These are phyloP conservation scores for Clarias gariepinus DNA, from an alignment of 2,113 vertebrate genomes.

Conservation along the genomic window DNA sequence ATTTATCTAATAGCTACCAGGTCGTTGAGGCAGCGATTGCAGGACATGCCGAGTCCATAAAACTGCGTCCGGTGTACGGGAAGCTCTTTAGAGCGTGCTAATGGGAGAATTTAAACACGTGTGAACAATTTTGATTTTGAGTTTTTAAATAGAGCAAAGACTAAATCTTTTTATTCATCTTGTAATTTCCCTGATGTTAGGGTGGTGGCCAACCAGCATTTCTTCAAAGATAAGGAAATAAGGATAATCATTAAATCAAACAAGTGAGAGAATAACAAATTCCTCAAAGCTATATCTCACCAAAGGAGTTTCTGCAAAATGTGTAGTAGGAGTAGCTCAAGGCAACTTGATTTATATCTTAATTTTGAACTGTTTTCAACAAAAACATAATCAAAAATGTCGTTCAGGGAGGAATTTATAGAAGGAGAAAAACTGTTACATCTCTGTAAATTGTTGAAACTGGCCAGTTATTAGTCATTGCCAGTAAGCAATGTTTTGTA, in stretches of 20 bases:
- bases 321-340: neutral
- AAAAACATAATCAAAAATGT: too few relatives aligned
- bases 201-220: conserved; percentile 36
- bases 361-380: too few relatives aligned
- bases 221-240: conserved; percentile 6
- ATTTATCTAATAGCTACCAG: conserved; percentile 61
- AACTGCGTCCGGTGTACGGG: conserved; percentile 58
- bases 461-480: neutral
- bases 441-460: conserved; percentile 1
- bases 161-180: conserved; percentile 54
- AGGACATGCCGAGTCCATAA: conserved; percentile 63
- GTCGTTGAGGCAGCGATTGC: conserved; percentile 68
- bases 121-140: neutral
- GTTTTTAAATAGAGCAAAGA: neutral
- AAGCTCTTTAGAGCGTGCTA: neutral
- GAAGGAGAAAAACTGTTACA: too few relatives aligned
- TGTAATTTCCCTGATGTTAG: conserved; percentile 52
- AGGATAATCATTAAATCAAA: neutral
- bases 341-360: neutral
- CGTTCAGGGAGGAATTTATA: too few relatives aligned
- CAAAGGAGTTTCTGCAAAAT: neutral
- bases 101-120: neutral
- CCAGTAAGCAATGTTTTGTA: neutral
- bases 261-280: neutral
- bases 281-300: neutral